phyloP scores from a whole-genome alignment of 2,888 invertebrate genomes.

The Argynnis bischoffii region DNA sequence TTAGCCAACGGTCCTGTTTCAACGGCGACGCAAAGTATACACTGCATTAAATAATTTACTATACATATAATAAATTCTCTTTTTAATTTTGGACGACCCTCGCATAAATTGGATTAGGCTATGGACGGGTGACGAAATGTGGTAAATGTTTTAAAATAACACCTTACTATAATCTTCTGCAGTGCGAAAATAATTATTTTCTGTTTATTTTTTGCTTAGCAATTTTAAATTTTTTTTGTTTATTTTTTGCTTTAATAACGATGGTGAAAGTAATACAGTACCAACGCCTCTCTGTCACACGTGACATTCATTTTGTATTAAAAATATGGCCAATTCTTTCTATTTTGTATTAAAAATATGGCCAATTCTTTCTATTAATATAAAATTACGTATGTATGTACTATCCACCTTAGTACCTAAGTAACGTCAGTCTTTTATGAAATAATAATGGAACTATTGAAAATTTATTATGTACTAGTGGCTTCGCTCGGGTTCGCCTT shows the following conservation, averaged over 20 bases:
- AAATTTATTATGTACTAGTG: no score
- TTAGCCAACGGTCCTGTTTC: conserved; percentile 48
- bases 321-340: no score
- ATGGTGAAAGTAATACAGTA: no score
- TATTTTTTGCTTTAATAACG: background rate
- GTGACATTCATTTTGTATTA: no score
- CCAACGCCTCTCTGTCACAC: no score
- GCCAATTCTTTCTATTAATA: no score
- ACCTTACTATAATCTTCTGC: conserved; percentile 5
- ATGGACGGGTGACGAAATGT: conserved; percentile 7
- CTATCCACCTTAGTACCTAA: no score
- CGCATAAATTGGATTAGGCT: conserved; percentile 11
- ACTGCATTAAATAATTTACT: conserved; percentile 76
- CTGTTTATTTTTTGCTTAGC: background rate
- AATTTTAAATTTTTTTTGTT: background rate
- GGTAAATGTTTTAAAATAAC: conserved; percentile 3
- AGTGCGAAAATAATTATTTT: background rate
- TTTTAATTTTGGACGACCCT: conserved; percentile 64
- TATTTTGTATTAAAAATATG: no score
- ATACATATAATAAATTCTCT: conserved; percentile 77
- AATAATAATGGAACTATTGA: no score
- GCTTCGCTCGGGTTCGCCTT: no score
- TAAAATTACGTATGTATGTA: no score
- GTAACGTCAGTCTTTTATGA: no score
- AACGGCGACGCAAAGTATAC: conserved; percentile 43